Percentiles rank a stretch among this genome's conserved stretches.
phyloP scores from a whole-genome alignment of 2,113 vertebrate species.

The Galemys pyrenaicus region DNA sequence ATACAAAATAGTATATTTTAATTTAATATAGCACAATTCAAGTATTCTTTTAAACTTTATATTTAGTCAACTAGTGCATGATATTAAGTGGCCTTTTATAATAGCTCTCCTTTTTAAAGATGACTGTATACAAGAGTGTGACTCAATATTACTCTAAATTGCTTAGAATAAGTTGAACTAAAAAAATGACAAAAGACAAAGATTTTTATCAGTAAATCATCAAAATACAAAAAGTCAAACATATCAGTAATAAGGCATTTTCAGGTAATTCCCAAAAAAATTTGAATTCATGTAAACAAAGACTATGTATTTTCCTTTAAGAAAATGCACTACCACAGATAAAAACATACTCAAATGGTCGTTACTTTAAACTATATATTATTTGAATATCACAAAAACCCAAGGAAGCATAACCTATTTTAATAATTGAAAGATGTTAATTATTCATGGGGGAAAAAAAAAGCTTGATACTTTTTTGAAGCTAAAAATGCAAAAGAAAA shows the following conservation, averaged over 20 bases:
- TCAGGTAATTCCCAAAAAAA: constrained; percentile 75
- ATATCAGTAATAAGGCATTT: constrained; percentile 79
- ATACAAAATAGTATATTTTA: constrained; percentile 79
- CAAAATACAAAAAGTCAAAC: constrained; percentile 73
- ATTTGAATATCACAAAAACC: constrained; percentile 78
- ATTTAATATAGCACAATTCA: constrained; percentile 81
- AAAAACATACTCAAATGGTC: constrained; percentile 74
- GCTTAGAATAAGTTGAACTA: constrained; percentile 78
- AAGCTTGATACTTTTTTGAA: constrained; percentile 74
- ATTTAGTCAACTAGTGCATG: constrained; percentile 71
- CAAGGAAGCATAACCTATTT: constrained; percentile 57
- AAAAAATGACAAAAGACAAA: constrained; percentile 68
- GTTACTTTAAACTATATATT: constrained; percentile 68
- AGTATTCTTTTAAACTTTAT: constrained; percentile 78
- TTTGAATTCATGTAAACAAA: constrained; percentile 86
- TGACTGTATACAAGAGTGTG: constrained; percentile 73
- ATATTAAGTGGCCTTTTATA: constrained; percentile 73
- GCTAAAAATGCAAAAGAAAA: constrained; percentile 74
- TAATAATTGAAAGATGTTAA: constrained; percentile 67
- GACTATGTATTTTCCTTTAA: constrained; percentile 77
- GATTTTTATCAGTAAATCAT: constrained; percentile 72
- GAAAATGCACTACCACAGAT: constrained; percentile 77
- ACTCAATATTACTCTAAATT: constrained; percentile 70
- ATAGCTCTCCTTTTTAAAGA: constrained; percentile 72
- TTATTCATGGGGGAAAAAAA: constrained; percentile 64